These are phyloP conservation scores for Neostethus bicornis DNA, from an alignment of 2,797 vertebrate species.

Conservation along the genomic window DNA sequence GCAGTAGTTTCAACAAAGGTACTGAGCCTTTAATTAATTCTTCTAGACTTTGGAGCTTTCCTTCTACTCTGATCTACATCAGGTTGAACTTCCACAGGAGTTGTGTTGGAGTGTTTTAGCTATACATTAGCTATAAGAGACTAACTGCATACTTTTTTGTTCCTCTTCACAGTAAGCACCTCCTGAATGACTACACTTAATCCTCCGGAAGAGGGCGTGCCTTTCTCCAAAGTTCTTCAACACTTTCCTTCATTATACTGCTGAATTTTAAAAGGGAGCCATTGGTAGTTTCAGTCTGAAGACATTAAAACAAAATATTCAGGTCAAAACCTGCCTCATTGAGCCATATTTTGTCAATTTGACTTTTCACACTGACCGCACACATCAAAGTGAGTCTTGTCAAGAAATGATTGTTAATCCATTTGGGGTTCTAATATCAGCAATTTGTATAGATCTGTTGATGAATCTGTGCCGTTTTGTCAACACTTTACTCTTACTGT, in stretches of 20 bases:
- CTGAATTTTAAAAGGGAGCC: not conserved
- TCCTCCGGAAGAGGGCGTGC: constrained; percentile 60
- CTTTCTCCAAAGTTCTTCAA: constrained; percentile 43
- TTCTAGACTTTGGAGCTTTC: constrained; percentile 2
- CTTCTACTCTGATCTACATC: not conserved
- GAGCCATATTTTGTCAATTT: not conserved
- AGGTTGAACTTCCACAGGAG: not conserved
- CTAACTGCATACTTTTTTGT: constrained; percentile 8
- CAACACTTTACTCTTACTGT: constrained; percentile 4
- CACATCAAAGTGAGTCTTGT: not conserved
- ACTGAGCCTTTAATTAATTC: constrained; percentile 34
- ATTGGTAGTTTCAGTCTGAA: constrained; percentile 8
- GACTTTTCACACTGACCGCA: constrained; percentile 3
- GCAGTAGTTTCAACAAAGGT: constrained; percentile 67
- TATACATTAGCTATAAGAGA: not conserved
- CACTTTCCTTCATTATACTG: constrained; percentile 9
- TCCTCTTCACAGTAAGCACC: constrained; percentile 36
- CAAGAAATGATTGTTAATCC: not conserved
- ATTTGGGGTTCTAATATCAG: not conserved
- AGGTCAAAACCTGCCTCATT: constrained; percentile 23
- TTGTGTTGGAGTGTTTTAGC: not conserved
- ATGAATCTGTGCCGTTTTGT: constrained; percentile 30
- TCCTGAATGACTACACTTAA: constrained; percentile 39
- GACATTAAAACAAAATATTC: constrained; percentile 4
- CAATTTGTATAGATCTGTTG: constrained; percentile 25